phyloP scores from a whole-genome alignment of 2,113 vertebrate species.

The Suncus etruscus region DNA sequence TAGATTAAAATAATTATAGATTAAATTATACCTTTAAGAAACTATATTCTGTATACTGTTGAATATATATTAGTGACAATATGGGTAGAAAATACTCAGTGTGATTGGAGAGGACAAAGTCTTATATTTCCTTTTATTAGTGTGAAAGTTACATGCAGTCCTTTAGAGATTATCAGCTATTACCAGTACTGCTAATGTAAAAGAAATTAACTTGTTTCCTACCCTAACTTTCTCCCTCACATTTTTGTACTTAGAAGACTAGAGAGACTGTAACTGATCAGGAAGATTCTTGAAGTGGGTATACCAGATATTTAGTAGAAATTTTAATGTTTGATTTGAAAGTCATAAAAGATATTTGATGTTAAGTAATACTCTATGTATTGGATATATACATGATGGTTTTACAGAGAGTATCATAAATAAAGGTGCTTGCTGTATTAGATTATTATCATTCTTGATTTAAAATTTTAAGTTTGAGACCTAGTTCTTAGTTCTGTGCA shows the following conservation, averaged over 20 bases:
- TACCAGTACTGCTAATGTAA: background rate
- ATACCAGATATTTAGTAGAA: conserved; percentile 32
- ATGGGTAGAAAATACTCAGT: background rate
- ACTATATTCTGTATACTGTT: background rate
- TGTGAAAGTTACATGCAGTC: background rate
- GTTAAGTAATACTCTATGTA: background rate
- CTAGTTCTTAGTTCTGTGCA: background rate
- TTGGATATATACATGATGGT: background rate
- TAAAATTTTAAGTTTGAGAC: conserved; percentile 24
- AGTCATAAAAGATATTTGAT: conserved; percentile 22
- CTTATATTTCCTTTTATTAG: conserved; percentile 41
- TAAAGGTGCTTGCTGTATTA: background rate
- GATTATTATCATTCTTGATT: conserved; percentile 25
- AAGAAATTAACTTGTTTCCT: background rate
- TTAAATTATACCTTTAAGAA: background rate
- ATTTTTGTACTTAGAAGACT: background rate
- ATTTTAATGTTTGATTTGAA: conserved; percentile 53
- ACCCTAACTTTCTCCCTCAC: no score
- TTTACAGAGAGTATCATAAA: conserved; percentile 38
- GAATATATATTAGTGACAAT: background rate
- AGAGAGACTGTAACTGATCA: conserved; percentile 2
- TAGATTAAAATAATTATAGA: background rate
- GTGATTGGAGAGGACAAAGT: background rate
- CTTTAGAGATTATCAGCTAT: background rate
- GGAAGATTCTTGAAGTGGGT: conserved; percentile 38